Conservation (phyloP, 2,888 invertebrate genomes). For the Polymixis lichenea region DNA sequence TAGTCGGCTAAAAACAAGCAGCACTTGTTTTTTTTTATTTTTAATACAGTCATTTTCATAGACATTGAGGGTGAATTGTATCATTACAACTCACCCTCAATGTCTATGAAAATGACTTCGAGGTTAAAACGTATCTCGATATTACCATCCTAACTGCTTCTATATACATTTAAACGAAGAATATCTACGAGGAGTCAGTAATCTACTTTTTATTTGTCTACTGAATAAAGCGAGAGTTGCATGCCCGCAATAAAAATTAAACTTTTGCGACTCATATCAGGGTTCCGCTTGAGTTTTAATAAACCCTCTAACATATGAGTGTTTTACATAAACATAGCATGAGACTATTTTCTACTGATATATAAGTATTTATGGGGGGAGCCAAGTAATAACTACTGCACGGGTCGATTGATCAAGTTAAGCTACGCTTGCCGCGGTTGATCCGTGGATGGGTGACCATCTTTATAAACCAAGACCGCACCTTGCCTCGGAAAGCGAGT, state of each 20-base stretch:
- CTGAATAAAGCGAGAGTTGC: constrained; percentile 61
- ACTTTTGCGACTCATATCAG: constrained; percentile 60
- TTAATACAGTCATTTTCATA: constrained; percentile 6
- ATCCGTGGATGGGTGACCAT: too few relatives aligned
- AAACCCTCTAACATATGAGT: not conserved
- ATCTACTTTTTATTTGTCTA: constrained; percentile 59
- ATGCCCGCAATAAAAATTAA: constrained; percentile 65
- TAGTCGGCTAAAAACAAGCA: too few relatives aligned
- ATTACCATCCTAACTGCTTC: constrained; percentile 3
- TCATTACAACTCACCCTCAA: too few relatives aligned
- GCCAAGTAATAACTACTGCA: too few relatives aligned
- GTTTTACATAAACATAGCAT: not conserved
- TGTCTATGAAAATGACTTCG: too few relatives aligned
- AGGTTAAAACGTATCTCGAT: constrained; percentile 38
- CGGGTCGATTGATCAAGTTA: too few relatives aligned
- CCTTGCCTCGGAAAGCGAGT: too few relatives aligned
- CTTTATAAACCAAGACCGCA: too few relatives aligned
- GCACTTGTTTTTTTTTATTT: constrained; percentile 10
- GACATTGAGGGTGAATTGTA: constrained; percentile 10
- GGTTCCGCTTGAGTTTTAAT: constrained; percentile 24
- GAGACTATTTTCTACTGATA: not conserved
- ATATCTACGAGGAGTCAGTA: constrained; percentile 43
- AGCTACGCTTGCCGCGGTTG: too few relatives aligned
- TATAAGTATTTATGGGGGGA: too few relatives aligned
- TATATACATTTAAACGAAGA: constrained; percentile 44